phyloP scores from a whole-genome alignment of 2,797 vertebrate species.

The Lerista edwardsae region DNA sequence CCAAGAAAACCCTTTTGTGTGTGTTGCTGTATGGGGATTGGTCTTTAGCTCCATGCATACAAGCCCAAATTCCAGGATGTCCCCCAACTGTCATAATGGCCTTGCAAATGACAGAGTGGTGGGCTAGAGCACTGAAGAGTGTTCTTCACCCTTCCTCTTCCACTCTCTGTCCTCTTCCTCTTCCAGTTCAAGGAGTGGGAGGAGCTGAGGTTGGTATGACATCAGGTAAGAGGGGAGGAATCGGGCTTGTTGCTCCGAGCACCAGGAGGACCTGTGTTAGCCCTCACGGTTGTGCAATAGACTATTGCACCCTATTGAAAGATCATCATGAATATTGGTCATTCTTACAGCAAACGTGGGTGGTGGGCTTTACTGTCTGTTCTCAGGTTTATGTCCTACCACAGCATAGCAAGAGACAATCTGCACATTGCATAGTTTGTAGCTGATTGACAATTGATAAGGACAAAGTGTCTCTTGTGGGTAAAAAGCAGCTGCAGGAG shows the following conservation, averaged over 20 bases:
- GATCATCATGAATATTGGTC: background rate
- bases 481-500: too few species aligned
- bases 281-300: background rate
- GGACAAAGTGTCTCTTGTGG: too few species aligned
- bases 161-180: too few species aligned
- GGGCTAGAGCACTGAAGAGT: too few species aligned
- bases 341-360: background rate
- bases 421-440: too few species aligned
- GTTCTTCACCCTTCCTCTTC: too few species aligned
- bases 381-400: background rate
- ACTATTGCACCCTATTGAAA: background rate
- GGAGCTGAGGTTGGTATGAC: too few species aligned
- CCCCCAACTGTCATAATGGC: background rate
- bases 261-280: too few species aligned
- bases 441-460: too few species aligned
- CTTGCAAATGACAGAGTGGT: background rate
- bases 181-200: too few species aligned
- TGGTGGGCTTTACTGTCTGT: background rate
- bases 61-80: background rate
- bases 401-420: background rate
- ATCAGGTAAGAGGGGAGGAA: too few species aligned
- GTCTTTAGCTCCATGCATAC: background rate
- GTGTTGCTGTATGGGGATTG: background rate
- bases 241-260: too few species aligned
- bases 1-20: slow-evolving; percentile 15